A percentile compares a stretch with the other conserved stretches of the same genome.
Evolutionary conservation across 2,113 vertebrate species (phyloP).

Genomic region (Callipepla squamata): DNA sequence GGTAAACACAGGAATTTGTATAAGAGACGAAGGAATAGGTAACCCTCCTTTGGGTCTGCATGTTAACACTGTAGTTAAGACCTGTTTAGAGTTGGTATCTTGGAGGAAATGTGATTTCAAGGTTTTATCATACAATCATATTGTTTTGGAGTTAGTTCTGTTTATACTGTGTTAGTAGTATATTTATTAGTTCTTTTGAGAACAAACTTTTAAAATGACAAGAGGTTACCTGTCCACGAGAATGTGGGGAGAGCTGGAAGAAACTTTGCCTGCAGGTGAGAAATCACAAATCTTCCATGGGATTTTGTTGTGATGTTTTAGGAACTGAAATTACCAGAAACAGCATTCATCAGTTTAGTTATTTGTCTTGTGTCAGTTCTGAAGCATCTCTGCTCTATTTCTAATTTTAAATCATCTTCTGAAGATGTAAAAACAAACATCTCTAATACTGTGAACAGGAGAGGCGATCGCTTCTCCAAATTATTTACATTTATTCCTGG

Average conservation of each 20-base stretch:
- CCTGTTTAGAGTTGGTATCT: accelerated
- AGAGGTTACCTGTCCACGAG: neutral
- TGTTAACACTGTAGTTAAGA: accelerated
- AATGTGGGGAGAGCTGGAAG: neutral
- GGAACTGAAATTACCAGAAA: neutral
- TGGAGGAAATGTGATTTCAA: neutral
- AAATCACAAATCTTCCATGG: neutral
- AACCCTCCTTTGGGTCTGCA: neutral
- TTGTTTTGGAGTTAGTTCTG: neutral
- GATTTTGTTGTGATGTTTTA: neutral
- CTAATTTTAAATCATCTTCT: neutral
- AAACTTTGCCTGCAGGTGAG: neutral
- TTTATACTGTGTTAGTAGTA: neutral
- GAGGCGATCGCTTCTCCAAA: neutral
- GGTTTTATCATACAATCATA: neutral
- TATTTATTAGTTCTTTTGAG: neutral
- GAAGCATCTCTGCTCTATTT: neutral
- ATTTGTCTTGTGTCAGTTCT: neutral
- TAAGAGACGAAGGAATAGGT: neutral
- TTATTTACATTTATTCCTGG: neutral
- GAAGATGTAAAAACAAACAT: neutral
- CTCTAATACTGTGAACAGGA: neutral
- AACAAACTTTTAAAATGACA: neutral
- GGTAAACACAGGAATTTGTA: neutral
- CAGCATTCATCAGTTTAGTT: neutral